Evolutionary conservation across 2,888 invertebrate species (phyloP).

Genomic region (Lasioglossum oenotherae): DNA sequence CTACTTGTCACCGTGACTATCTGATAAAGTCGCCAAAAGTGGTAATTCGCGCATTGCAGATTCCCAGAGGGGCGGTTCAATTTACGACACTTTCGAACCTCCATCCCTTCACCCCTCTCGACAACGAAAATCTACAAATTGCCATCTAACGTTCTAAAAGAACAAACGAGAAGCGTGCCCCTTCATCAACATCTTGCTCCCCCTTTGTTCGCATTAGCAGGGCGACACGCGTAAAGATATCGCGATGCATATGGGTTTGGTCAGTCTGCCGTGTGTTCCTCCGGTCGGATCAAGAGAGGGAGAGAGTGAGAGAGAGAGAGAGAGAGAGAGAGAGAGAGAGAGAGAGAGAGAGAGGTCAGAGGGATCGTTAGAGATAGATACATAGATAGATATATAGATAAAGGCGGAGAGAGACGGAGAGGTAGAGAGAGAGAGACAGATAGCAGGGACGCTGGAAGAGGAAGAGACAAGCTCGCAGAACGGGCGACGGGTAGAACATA

Average conservation of each 20-base stretch:
- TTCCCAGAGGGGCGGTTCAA: neutral
- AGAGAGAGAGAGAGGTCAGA: slow-evolving; percentile 18
- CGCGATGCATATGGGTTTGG: slow-evolving; percentile 36
- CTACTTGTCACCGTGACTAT: neutral
- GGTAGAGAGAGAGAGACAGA: neutral
- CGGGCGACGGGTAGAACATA: slow-evolving; percentile 42
- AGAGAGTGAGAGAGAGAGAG: neutral
- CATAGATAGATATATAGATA: neutral
- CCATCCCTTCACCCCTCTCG: neutral
- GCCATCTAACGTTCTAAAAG: neutral
- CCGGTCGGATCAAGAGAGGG: neutral
- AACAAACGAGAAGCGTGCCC: neutral
- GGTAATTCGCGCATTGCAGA: neutral
- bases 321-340: too few species aligned
- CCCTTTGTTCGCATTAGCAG: slow-evolving; percentile 1
- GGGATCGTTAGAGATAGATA: neutral
- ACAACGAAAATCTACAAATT: neutral
- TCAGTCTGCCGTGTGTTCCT: neutral
- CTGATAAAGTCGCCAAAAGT: neutral
- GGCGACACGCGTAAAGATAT: slow-evolving; percentile 39
- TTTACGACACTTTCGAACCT: neutral
- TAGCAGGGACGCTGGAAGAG: neutral
- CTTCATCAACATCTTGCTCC: neutral
- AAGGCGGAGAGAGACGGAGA: neutral
- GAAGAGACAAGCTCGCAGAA: slow-evolving; percentile 51